phyloP scores from a whole-genome alignment of 2,888 invertebrate species.

The Cyclophora albipunctata region DNA sequence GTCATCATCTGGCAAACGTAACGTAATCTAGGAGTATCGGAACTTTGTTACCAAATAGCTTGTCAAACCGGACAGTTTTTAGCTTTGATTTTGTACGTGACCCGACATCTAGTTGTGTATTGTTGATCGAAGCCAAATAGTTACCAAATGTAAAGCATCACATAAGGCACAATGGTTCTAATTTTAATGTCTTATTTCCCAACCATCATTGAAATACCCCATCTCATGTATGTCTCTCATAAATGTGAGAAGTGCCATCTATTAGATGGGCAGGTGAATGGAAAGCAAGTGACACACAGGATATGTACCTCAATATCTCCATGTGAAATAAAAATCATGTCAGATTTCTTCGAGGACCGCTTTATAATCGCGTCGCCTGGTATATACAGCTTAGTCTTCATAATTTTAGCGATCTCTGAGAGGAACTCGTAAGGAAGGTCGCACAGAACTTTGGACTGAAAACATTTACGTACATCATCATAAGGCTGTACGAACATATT shows the following conservation, averaged over 20 bases:
- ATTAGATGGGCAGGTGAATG: too few relatives aligned
- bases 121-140: too few relatives aligned
- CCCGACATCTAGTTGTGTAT: too few relatives aligned
- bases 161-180: too few relatives aligned
- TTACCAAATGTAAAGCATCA: too few relatives aligned
- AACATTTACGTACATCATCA: not conserved
- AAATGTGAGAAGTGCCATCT: not conserved
- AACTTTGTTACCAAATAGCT: too few relatives aligned
- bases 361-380: constrained; percentile 56
- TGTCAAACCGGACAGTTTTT: too few relatives aligned
- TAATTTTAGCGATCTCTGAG: constrained; percentile 47
- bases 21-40: not conserved
- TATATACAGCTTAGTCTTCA: constrained; percentile 54
- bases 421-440: constrained; percentile 50
- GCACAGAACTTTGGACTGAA: constrained; percentile 44
- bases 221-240: not conserved
- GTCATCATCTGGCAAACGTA: constrained; percentile 43
- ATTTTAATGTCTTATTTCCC: too few relatives aligned
- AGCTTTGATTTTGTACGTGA: too few relatives aligned
- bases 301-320: constrained; percentile 50
- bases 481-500: too few relatives aligned
- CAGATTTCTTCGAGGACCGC: constrained; percentile 39
- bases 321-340: constrained; percentile 51
- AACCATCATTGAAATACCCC: not conserved
- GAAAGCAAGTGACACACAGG: too few relatives aligned